Base-by-base conservation (phyloP, 2,888 invertebrate species). In the Zele albiditarsus region DNA sequence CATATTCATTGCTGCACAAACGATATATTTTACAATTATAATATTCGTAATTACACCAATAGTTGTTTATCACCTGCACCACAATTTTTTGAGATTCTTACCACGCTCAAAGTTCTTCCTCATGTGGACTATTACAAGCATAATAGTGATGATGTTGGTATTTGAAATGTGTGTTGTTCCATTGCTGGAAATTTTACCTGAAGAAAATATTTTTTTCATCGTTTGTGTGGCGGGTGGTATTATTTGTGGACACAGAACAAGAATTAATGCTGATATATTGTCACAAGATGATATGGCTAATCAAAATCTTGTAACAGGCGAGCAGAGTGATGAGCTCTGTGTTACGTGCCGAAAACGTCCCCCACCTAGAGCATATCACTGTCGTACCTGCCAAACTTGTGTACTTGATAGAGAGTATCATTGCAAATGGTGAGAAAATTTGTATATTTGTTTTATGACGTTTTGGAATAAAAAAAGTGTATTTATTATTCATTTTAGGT, bases 351-450 rank as follows among this genome's bases (percentile, higher is more conserved):
- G 92, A 38, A 91, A 92, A 82, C 91, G 92, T 79, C 90, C 91
- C 14, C 92, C 93, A 2, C 92, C 95, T 0, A 92, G 95, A 81
- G 93, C 95, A 53, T 92, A 94, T 84, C 96, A 97, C 86, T 98
- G 98, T 87, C 91, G 92, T 79, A 92, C 95, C 73, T 98, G 98
- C 88, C 94, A 96, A 85, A 93, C 93, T 66, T 96, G 96, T 89
- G 93, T 97, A 27, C 92, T 94, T 78, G 93, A 94, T 80, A 92
- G 94, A 82, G 95, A 94, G 86, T 95, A 94, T 89, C 95, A 95
- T 90, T 94, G 96, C 85, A 94, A 93, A 86, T 96, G 95, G 95
- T 94, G 90, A 88, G 57, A 14, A 14, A 23, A n/a, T 66, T 38
- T 66, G 76, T 63, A 10, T 33, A 66, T 65, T 23, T 60, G 38